phyloP scores from a whole-genome alignment of 2,113 vertebrate species.

The Leuciscus idus region DNA sequence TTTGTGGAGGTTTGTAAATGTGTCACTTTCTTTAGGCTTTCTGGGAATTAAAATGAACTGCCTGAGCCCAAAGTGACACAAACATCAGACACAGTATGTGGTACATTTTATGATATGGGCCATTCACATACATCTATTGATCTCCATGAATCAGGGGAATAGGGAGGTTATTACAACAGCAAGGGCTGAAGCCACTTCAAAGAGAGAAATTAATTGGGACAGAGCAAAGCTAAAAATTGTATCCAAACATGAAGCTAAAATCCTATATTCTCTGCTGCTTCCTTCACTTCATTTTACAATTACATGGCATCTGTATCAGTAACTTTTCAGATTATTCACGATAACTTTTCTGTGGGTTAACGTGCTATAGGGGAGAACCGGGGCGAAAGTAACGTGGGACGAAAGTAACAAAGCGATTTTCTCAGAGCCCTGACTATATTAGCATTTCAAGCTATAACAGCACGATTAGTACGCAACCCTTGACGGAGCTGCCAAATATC shows the following conservation, averaged over 20 bases:
- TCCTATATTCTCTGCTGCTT: neutral
- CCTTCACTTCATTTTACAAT: neutral
- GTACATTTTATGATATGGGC: neutral
- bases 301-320: neutral
- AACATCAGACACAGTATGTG: neutral
- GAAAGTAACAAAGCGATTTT: too few relatives aligned
- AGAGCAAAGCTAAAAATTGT: neutral
- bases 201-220: slow-evolving; percentile 4
- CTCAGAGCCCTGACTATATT: too few relatives aligned
- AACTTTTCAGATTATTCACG: neutral
- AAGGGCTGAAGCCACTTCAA: neutral
- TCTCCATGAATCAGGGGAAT: neutral
- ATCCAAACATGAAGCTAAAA: neutral
- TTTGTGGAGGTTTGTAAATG: neutral
- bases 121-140: neutral
- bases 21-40: neutral
- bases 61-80: neutral
- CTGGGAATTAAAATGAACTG: neutral
- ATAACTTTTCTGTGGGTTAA: neutral
- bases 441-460: too few relatives aligned
- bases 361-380: too few relatives aligned
- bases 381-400: too few relatives aligned
- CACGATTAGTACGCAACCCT: too few relatives aligned
- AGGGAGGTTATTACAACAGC: neutral
- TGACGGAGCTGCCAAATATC: too few relatives aligned